Percentiles rank a stretch among this genome's conserved stretches.
phyloP scores from a whole-genome alignment of 2,888 invertebrate genomes.

The Argynnis bischoffii region DNA sequence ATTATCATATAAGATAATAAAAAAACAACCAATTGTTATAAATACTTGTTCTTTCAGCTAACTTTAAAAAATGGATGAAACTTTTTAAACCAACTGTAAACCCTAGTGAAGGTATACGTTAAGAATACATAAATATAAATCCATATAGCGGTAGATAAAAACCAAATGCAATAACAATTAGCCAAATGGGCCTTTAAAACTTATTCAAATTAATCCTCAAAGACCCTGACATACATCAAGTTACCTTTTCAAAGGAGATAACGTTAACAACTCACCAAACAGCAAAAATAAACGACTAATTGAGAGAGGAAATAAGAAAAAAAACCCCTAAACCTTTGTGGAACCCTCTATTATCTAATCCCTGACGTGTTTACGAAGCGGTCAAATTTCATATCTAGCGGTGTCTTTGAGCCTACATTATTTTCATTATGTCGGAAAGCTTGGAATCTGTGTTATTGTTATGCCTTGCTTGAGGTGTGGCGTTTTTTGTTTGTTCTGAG shows the following conservation, averaged over 20 bases:
- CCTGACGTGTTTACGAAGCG: constrained; percentile 52
- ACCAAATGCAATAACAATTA: constrained; percentile 25
- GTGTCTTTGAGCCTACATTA: constrained; percentile 51
- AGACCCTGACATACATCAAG: constrained; percentile 15
- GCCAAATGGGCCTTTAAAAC: constrained; percentile 24
- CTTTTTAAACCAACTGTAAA: no score
- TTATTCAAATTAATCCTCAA: constrained; percentile 28
- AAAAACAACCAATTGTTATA: no score
- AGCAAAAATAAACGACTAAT: constrained; percentile 46
- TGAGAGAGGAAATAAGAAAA: constrained; percentile 47
- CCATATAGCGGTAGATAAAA: not conserved
- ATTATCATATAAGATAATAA: no score
- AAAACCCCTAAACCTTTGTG: constrained; percentile 38
- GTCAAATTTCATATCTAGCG: constrained; percentile 59
- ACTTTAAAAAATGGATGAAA: no score
- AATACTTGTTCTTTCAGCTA: no score
- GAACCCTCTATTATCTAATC: constrained; percentile 48
- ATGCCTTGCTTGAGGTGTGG: constrained; percentile 70
- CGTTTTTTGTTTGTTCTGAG: constrained; percentile 60
- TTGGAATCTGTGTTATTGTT: constrained; percentile 67
- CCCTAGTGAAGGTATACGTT: no score
- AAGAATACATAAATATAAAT: not conserved
- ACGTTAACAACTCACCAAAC: constrained; percentile 41
- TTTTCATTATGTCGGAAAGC: constrained; percentile 57
- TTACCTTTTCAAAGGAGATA: constrained; percentile 36